These are phyloP conservation scores for Hemiscyllium ocellatum DNA, from an alignment of 2,113 vertebrate species.

Conservation along the genomic window DNA sequence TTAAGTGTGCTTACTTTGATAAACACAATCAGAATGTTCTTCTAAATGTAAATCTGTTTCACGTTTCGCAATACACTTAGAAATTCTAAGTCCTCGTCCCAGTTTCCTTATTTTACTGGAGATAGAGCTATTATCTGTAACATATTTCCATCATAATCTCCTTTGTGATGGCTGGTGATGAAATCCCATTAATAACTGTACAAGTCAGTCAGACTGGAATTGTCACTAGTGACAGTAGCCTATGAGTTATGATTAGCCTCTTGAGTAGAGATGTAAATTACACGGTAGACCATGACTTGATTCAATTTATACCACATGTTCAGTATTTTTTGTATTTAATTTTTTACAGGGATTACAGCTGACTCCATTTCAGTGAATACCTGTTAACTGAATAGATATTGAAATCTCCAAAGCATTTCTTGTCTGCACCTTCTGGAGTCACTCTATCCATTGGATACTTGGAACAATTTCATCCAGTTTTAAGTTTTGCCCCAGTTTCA, in stretches of 20 bases:
- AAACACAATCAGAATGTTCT: not conserved
- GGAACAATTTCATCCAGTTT: not conserved
- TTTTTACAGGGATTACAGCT: constrained; percentile 31
- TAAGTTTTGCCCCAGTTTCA: not conserved
- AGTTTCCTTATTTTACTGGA: not conserved
- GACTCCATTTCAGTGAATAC: constrained; percentile 30
- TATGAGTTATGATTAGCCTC: constrained; percentile 26
- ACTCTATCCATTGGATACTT: not conserved
- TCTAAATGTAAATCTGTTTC: constrained; percentile 21
- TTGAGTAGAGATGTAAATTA: constrained; percentile 31
- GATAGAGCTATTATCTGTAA: constrained; percentile 32
- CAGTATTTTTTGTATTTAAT: constrained; percentile 31
- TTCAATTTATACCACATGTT: constrained; percentile 35
- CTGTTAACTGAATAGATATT: constrained; percentile 23
- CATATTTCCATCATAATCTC: constrained; percentile 22
- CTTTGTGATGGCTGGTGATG: constrained; percentile 22
- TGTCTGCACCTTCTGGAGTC: constrained; percentile 9
- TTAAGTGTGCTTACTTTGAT: not conserved
- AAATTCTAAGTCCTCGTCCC: not conserved
- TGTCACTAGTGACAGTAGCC: not conserved
- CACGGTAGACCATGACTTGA: constrained; percentile 26
- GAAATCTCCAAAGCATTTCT: constrained; percentile 31
- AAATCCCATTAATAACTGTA: constrained; percentile 32
- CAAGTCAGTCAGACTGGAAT: not conserved
- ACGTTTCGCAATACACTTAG: not conserved